Base-by-base conservation (phyloP, 2,888 invertebrate genomes). In the Acronicta alni region DNA sequence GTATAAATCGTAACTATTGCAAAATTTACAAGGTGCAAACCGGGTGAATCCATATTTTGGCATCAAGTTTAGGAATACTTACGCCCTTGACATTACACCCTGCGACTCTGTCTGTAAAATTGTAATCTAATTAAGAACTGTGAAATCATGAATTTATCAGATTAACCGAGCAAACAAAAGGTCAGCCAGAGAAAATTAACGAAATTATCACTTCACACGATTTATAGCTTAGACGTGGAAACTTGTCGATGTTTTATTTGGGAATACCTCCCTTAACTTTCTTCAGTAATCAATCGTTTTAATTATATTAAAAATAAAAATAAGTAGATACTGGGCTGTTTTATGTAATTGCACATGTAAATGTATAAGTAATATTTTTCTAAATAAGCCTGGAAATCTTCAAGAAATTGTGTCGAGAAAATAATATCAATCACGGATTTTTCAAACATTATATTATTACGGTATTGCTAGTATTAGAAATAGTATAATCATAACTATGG, bases 131-230 rank as follows among this genome's bases (percentile, higher is more conserved):
- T 63, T 49, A 49, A n/a, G 35, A 43, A 32, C 56, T 35, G 44
- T 62, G 41, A 45, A 57, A 69, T 53, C 30, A 39, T 18, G 23
- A 35, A 38, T 52, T 58, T 54, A 43, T 58, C 71, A 58, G 58
- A 38, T 55, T 18, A 52, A 37, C 32, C 51, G 51, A 55, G 39
- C 46, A 20, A 35, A 35, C 32, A 64, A 64, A n/a, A 52, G 65
- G 70, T 52, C 64, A 69, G 17, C 3, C 9, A 7, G 16, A 39
- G 23, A 39, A 42, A 48, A 48, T 41, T 9, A 16, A 35, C 17
- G 10, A 17, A 52, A 60, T 47, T 12, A 47, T 44, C 16, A 48
- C 32, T 48, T 55, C 38, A 46, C 20, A 46, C 32, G 18, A 35
- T 39, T 38, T 1, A 20, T 16, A 38, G 39, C 20, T 47, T 9